These are phyloP conservation scores for Aeoliscus strigatus DNA, from an alignment of 2,797 vertebrate species.

Conservation along the genomic window DNA sequence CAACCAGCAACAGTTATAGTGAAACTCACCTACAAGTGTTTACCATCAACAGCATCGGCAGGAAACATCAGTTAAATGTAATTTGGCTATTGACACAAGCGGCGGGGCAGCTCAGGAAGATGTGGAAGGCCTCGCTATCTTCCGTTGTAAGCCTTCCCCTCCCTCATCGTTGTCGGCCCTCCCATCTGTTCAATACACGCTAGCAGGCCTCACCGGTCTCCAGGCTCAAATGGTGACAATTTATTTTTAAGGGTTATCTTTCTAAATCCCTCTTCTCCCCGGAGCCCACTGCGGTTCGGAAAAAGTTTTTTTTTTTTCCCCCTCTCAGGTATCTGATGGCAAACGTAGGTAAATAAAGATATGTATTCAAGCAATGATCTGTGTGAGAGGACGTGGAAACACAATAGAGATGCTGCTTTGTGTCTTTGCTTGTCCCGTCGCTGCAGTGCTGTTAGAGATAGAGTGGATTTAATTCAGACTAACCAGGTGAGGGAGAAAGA, in stretches of 20 bases:
- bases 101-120: slow-evolving; percentile 2
- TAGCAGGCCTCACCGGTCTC: slow-evolving; percentile 22
- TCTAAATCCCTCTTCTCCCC: slow-evolving; percentile 28
- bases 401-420: slow-evolving; percentile 34
- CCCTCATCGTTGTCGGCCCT: not conserved
- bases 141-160: slow-evolving; percentile 4
- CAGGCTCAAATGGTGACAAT: slow-evolving; percentile 37
- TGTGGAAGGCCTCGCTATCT: slow-evolving; percentile 3
- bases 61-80: slow-evolving; percentile 3
- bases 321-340: slow-evolving; percentile 23
- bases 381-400: slow-evolving; percentile 17
- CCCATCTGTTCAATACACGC: slow-evolving; percentile 19
- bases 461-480: slow-evolving; percentile 46
- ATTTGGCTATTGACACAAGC: slow-evolving; percentile 1
- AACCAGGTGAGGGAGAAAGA: slow-evolving; percentile 37
- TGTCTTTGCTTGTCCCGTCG: slow-evolving; percentile 24
- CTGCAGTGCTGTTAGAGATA: slow-evolving; percentile 29
- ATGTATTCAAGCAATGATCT: not conserved
- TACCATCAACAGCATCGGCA: slow-evolving; percentile 13
- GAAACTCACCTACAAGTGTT: slow-evolving; percentile 42
- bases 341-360: slow-evolving; percentile 21
- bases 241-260: slow-evolving; percentile 49
- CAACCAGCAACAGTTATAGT: too few relatives aligned
- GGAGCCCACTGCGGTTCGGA: slow-evolving; percentile 23
- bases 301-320: slow-evolving; percentile 4